Conservation (phyloP, 2,797 vertebrate species). For the Ctenopoma multispine region DNA sequence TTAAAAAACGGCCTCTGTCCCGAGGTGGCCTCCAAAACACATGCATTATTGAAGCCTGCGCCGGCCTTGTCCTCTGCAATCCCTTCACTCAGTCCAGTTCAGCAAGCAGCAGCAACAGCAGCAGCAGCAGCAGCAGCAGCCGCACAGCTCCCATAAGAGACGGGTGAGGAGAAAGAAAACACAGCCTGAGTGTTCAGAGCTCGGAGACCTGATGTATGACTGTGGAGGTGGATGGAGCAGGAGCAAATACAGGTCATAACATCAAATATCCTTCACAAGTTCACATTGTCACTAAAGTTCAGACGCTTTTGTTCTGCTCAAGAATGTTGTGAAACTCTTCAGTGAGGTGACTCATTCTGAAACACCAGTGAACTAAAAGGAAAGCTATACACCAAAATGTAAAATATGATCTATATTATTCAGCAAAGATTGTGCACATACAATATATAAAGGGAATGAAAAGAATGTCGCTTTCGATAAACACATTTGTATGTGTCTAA, state of each 20-base stretch:
- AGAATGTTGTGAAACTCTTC: neutral
- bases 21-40: slow-evolving; percentile 65
- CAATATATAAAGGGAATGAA: no score
- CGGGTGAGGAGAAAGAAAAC: slow-evolving; percentile 23
- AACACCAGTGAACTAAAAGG: neutral
- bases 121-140: slow-evolving; percentile 47
- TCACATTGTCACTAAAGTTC: slow-evolving; percentile 16
- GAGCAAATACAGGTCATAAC: slow-evolving; percentile 36
- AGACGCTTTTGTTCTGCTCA: slow-evolving; percentile 8
- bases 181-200: slow-evolving; percentile 37
- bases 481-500: no score
- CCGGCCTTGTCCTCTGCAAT: slow-evolving; percentile 50
- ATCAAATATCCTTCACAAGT: slow-evolving; percentile 15
- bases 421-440: neutral
- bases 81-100: slow-evolving; percentile 61
- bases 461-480: neutral
- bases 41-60: slow-evolving; percentile 76
- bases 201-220: slow-evolving; percentile 33
- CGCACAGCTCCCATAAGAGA: slow-evolving; percentile 52
- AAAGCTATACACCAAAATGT: no score
- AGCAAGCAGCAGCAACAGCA: slow-evolving; percentile 51
- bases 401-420: neutral
- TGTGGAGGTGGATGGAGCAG: slow-evolving; percentile 25
- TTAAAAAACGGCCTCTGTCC: slow-evolving; percentile 75
- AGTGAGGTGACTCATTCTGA: neutral